phyloP scores from a whole-genome alignment of 2,797 vertebrate genomes.

The Orientallactaga sibirica region DNA sequence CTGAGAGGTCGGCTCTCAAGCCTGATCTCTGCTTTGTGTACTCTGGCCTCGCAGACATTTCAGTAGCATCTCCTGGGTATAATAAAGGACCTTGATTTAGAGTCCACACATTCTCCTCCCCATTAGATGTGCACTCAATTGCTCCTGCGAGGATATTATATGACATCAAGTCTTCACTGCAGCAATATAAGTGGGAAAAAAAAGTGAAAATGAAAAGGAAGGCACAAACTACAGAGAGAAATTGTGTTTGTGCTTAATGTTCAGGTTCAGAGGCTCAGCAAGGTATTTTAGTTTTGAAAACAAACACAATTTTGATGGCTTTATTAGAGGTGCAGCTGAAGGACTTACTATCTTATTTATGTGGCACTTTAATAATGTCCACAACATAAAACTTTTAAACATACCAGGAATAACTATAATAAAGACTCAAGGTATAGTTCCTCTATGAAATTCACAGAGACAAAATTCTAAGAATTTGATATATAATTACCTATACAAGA shows the following conservation, averaged over 20 bases:
- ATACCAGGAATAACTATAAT: not conserved
- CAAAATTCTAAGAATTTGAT: not conserved
- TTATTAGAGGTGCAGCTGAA: not conserved
- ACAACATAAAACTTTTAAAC: not conserved
- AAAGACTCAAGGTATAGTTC: not conserved
- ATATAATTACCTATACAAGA: not conserved
- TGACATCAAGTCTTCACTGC: constrained; percentile 68
- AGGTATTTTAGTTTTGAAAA: not conserved
- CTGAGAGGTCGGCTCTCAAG: not conserved
- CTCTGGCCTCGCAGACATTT: constrained; percentile 70
- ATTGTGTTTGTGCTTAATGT: constrained; percentile 40
- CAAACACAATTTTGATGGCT: not conserved
- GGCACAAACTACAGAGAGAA: constrained; percentile 13
- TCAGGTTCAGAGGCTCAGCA: not conserved
- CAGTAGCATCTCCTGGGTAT: constrained; percentile 77
- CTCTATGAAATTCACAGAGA: not conserved
- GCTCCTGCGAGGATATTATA: constrained; percentile 73
- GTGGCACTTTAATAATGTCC: not conserved
- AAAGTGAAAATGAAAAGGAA: constrained; percentile 17
- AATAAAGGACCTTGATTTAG: constrained; percentile 80
- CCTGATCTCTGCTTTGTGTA: constrained; percentile 54
- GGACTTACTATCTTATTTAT: not conserved
- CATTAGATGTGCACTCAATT: constrained; percentile 51
- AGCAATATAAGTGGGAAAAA: constrained; percentile 62
- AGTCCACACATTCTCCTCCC: constrained; percentile 66